phyloP scores from a whole-genome alignment of 2,797 vertebrate species.

The Anguilla obscura region DNA sequence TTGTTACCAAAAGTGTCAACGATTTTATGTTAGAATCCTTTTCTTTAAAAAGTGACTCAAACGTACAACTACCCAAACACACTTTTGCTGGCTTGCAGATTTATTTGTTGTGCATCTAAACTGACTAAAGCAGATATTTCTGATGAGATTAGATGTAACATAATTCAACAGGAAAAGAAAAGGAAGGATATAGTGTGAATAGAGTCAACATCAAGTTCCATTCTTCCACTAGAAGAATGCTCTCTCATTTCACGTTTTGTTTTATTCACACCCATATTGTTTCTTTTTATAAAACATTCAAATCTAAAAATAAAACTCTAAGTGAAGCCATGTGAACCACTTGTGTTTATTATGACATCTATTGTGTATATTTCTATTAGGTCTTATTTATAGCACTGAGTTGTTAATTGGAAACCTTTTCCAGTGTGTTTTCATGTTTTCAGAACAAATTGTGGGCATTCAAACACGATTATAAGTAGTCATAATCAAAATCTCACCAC shows the following conservation, averaged over 20 bases:
- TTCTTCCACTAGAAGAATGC: conserved; percentile 38
- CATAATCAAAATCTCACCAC: not conserved
- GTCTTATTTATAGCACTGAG: conserved; percentile 25
- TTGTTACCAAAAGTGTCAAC: no score
- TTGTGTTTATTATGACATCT: conserved; percentile 51
- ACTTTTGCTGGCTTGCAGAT: no score
- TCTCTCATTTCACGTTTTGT: conserved; percentile 53
- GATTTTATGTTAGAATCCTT: no score
- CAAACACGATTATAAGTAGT: not conserved
- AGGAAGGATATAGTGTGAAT: conserved; percentile 40
- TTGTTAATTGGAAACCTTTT: not conserved
- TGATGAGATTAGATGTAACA: no score
- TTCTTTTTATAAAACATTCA: conserved; percentile 44
- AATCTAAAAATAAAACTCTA: conserved; percentile 56
- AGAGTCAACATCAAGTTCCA: conserved; percentile 46
- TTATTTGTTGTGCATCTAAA: no score
- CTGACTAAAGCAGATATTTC: no score
- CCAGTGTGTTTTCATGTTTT: conserved; percentile 27
- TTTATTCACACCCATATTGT: conserved; percentile 35
- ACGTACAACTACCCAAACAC: no score
- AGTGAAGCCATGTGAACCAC: conserved; percentile 42
- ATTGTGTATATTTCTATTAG: conserved; percentile 42
- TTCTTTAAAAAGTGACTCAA: no score
- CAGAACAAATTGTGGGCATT: not conserved
- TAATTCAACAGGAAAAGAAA: no score